phyloP scores from a whole-genome alignment of 1,140 invertebrate species.

The Ooceraea biroi region DNA sequence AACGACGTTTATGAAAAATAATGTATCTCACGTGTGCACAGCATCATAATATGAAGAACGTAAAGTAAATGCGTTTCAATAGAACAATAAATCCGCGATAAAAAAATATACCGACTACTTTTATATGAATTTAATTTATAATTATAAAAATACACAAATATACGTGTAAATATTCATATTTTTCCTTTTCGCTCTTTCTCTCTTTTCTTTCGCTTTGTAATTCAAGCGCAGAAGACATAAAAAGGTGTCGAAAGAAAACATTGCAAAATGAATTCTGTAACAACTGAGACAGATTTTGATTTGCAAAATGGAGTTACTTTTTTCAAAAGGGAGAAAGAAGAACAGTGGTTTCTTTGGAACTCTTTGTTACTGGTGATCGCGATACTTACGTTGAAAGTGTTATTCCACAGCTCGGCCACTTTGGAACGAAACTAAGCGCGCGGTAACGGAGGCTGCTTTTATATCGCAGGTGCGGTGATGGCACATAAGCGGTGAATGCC shows the following conservation, averaged over 20 bases:
- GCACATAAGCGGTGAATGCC: slow-evolving; percentile 40
- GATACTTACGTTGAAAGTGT: slow-evolving; percentile 76
- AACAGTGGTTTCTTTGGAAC: not conserved
- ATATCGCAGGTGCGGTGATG: slow-evolving; percentile 71
- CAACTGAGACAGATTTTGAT: too few species aligned
- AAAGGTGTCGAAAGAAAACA: too few species aligned
- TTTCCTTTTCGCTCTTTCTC: too few species aligned
- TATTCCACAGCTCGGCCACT: slow-evolving; percentile 71
- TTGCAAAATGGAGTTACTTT: too few species aligned
- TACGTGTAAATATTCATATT: too few species aligned
- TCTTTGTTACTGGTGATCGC: slow-evolving; percentile 20
- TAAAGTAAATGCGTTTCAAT: not conserved
- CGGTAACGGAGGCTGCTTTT: slow-evolving; percentile 79
- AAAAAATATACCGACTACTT: not conserved
- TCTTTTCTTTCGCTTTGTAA: too few species aligned
- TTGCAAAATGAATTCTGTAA: too few species aligned
- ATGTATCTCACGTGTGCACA: not conserved
- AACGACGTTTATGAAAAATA: slow-evolving; percentile 31
- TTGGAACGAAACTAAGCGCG: slow-evolving; percentile 79
- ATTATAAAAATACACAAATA: too few species aligned
- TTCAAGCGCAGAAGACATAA: too few species aligned
- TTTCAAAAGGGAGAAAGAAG: not conserved
- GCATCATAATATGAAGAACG: too few species aligned
- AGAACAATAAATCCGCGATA: not conserved
- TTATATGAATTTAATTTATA: not conserved